Conservation (phyloP, 2,888 invertebrate genomes). For the Panopea generosa region DNA sequence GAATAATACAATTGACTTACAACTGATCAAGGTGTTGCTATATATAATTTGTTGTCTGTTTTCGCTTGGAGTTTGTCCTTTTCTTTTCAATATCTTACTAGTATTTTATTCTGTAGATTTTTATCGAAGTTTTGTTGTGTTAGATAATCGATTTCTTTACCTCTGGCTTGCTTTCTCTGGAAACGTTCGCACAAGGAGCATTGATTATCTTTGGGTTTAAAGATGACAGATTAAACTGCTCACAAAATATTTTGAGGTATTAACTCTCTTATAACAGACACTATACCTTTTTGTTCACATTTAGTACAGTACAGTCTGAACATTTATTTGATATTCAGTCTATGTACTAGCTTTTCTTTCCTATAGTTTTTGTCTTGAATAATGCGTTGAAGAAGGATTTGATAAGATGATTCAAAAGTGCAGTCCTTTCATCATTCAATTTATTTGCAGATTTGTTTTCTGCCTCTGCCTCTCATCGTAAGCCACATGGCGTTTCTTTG, state of each 20-base stretch:
- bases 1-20: slow-evolving; percentile 45
- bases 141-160: slow-evolving; percentile 1
- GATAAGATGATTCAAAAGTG: slow-evolving; percentile 9
- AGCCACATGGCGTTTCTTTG: slow-evolving; percentile 4
- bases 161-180: background rate
- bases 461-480: slow-evolving; percentile 10
- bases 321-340: slow-evolving; percentile 18
- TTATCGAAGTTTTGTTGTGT: slow-evolving; percentile 13
- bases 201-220: slow-evolving; percentile 24
- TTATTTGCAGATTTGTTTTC: slow-evolving; percentile 15
- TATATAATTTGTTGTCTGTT: slow-evolving; percentile 2
- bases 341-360: slow-evolving; percentile 6
- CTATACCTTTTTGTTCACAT: slow-evolving; percentile 9
- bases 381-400: slow-evolving; percentile 18
- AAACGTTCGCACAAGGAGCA: background rate
- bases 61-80: slow-evolving; percentile 24
- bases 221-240: slow-evolving; percentile 20
- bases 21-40: slow-evolving; percentile 17
- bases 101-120: slow-evolving; percentile 12
- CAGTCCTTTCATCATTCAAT: background rate
- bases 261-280: too few relatives aligned
- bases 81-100: slow-evolving; percentile 18
- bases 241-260: slow-evolving; percentile 23
- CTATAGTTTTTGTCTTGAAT: slow-evolving; percentile 18
- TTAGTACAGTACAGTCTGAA: too few relatives aligned